A percentile compares a stretch with the other conserved stretches of the same genome.
Evolutionary conservation across 1,140 invertebrate species (phyloP).

Genomic region (Atta colombica): DNA sequence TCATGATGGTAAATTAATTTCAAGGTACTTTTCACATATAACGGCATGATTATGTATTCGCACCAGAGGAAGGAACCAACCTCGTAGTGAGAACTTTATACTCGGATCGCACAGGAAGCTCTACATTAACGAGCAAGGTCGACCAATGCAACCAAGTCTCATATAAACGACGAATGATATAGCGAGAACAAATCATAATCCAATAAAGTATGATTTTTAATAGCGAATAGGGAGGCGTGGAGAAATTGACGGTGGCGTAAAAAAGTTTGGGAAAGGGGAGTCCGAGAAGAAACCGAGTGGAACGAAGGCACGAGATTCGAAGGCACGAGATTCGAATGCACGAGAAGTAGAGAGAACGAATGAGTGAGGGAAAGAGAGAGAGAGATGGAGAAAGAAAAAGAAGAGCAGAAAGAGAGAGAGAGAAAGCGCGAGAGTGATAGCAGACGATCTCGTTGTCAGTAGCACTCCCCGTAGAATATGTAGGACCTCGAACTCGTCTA

Average conservation of each 20-base stretch:
- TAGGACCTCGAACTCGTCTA: constrained; percentile 82
- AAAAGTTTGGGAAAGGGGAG: constrained; percentile 9
- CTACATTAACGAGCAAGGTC: constrained; percentile 10
- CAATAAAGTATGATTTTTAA: constrained; percentile 67
- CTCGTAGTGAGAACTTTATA: neutral
- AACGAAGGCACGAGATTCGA: neutral
- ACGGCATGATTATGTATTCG: neutral
- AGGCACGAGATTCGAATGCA: constrained; percentile 6
- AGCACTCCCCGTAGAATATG: constrained; percentile 79
- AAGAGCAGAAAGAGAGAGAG: constrained; percentile 25
- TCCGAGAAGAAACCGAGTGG: neutral
- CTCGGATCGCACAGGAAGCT: constrained; percentile 25
- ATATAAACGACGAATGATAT: constrained; percentile 21
- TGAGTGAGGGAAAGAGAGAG: neutral
- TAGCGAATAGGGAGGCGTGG: constrained; percentile 31
- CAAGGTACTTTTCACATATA: neutral
- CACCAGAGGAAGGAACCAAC: constrained; percentile 7
- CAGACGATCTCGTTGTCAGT: constrained; percentile 79
- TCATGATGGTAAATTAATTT: constrained; percentile 5
- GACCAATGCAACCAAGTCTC: constrained; percentile 25
- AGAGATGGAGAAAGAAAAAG: constrained; percentile 26
- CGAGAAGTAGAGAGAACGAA: constrained; percentile 5
- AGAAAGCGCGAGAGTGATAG: constrained; percentile 51
- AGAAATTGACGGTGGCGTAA: neutral
- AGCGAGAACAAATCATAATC: constrained; percentile 35